Evolutionary conservation across 2,113 vertebrate genomes (phyloP).

Genomic region (Podiceps cristatus): DNA sequence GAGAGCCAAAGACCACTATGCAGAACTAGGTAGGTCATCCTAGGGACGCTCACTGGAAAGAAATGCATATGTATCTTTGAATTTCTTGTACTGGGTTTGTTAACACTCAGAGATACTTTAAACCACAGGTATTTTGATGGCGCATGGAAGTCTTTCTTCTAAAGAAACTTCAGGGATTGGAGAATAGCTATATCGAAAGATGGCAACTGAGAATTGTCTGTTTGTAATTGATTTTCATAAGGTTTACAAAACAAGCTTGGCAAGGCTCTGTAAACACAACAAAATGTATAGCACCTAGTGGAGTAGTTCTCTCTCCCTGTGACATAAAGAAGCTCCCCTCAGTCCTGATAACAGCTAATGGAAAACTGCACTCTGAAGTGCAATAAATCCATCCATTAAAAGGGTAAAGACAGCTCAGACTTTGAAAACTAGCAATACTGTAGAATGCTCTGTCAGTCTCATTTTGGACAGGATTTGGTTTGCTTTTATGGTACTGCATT

Average conservation of each 20-base stretch:
- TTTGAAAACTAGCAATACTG: not conserved
- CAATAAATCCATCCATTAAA: slow-evolving; percentile 26
- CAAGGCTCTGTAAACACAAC: not conserved
- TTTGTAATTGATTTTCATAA: not conserved
- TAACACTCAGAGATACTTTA: not conserved
- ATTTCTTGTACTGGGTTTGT: not conserved
- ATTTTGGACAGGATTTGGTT: not conserved
- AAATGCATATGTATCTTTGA: not conserved
- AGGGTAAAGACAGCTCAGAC: not conserved
- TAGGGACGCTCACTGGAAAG: not conserved
- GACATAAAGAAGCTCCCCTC: not conserved
- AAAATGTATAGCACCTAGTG: not conserved
- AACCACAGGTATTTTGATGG: not conserved
- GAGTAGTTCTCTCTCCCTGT: not conserved
- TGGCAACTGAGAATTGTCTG: not conserved
- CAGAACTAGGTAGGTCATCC: not conserved
- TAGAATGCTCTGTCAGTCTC: slow-evolving; percentile 24
- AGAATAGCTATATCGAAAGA: not conserved
- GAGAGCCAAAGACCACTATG: not conserved
- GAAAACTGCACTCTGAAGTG: slow-evolving; percentile 8
- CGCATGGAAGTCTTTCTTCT: not conserved
- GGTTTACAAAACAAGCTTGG: not conserved
- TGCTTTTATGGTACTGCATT: slow-evolving; percentile 42
- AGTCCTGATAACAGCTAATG: slow-evolving; percentile 1
- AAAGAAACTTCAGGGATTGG: not conserved